phyloP scores from a whole-genome alignment of 1,140 invertebrate species.

The Pogonomyrmex californicus region DNA sequence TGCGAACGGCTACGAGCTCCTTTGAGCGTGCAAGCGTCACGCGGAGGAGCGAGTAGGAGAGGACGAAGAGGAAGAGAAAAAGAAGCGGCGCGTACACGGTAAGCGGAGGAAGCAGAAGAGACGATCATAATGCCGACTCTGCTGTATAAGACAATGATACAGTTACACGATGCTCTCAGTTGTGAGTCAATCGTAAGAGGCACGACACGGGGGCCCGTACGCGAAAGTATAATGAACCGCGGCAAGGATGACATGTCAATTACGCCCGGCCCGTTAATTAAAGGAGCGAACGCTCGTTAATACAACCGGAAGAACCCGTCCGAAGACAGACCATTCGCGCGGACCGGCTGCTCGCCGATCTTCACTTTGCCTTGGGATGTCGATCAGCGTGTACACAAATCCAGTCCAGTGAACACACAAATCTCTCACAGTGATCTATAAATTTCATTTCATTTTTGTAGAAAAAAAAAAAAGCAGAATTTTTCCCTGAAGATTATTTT shows the following conservation, averaged over 20 bases:
- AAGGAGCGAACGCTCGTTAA: constrained; percentile 36
- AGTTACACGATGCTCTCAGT: constrained; percentile 81
- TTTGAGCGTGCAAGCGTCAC: constrained; percentile 63
- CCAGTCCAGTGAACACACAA: constrained; percentile 22
- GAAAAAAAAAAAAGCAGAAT: not conserved
- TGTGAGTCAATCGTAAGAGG: constrained; percentile 75
- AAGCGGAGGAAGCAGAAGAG: constrained; percentile 53
- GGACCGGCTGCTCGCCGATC: not conserved
- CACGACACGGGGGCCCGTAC: constrained; percentile 60
- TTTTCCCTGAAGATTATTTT: not conserved
- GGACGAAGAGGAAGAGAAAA: constrained; percentile 33
- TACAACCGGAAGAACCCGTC: constrained; percentile 11
- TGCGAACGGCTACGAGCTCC: constrained; percentile 55
- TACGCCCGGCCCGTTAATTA: constrained; percentile 43
- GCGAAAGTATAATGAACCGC: constrained; percentile 68
- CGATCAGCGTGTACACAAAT: not conserved
- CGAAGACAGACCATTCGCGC: constrained; percentile 23
- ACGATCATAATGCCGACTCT: constrained; percentile 63
- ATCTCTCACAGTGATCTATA: constrained; percentile 1
- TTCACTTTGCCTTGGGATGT: constrained; percentile 23
- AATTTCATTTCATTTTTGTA: not conserved
- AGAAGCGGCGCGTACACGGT: constrained; percentile 13
- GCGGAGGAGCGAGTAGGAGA: constrained; percentile 33
- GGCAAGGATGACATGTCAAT: constrained; percentile 53
- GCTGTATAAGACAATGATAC: constrained; percentile 83